Conservation (phyloP, 2,888 invertebrate genomes). For the Xestia rhomboidea region DNA sequence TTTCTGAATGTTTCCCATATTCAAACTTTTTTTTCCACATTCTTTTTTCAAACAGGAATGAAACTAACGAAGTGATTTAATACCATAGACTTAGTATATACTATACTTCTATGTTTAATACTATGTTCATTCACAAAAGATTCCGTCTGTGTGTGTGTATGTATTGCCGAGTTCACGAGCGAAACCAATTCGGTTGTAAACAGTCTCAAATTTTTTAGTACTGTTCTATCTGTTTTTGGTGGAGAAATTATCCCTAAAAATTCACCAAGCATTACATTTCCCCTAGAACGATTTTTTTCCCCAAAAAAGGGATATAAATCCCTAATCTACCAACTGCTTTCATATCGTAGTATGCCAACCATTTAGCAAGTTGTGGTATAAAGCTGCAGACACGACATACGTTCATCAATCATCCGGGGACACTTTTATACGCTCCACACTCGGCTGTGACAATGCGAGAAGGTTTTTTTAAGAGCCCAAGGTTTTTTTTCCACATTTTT, state of each 20-base stretch:
- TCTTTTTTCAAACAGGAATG: background rate
- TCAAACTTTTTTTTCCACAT: background rate
- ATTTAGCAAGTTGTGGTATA: slow-evolving; percentile 64
- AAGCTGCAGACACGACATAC: slow-evolving; percentile 74
- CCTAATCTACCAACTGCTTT: slow-evolving; percentile 14
- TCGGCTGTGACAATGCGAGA: slow-evolving; percentile 71
- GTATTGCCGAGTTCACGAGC: too few species aligned
- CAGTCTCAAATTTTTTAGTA: too few species aligned
- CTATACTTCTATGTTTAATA: too few species aligned
- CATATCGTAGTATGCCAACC: slow-evolving; percentile 62
- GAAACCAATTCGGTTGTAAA: too few species aligned
- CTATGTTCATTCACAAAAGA: background rate
- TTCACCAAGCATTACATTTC: too few species aligned
- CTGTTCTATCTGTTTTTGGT: too few species aligned
- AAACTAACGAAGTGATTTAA: background rate
- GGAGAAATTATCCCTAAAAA: too few species aligned
- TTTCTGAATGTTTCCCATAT: background rate
- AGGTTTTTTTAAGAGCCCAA: slow-evolving; percentile 63
- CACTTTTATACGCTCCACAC: slow-evolving; percentile 78
- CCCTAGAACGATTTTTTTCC: background rate
- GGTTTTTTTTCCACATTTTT: slow-evolving; percentile 69
- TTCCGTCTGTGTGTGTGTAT: background rate
- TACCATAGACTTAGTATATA: too few species aligned
- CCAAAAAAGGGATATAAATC: background rate
- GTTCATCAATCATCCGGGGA: slow-evolving; percentile 81